A percentile compares a stretch with the other conserved stretches of the same genome.
These are phyloP conservation scores for Neuroterus valhalla DNA, from an alignment of 1,140 invertebrate species.

Conservation along the genomic window DNA sequence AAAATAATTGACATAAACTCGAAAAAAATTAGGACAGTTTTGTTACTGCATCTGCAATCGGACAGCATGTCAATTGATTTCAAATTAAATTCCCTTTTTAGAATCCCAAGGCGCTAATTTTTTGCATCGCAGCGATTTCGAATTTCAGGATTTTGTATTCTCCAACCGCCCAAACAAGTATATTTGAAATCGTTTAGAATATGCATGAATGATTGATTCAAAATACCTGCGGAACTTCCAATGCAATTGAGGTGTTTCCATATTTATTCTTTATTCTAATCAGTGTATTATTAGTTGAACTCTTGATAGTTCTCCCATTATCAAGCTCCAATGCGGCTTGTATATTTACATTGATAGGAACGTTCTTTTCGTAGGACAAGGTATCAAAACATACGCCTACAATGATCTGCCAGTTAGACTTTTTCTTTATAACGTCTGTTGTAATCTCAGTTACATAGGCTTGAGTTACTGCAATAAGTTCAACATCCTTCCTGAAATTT, in stretches of 20 bases:
- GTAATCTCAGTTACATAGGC: conserved; percentile 68
- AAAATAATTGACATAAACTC: no score
- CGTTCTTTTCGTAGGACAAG: conserved; percentile 7
- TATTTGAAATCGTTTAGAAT: background rate
- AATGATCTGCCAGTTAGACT: conserved; percentile 58
- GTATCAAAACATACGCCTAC: conserved; percentile 56
- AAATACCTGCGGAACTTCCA: conserved; percentile 67
- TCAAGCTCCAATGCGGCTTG: conserved; percentile 34
- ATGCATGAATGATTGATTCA: background rate
- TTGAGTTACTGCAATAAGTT: conserved; percentile 73
- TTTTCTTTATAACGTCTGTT: conserved; percentile 59
- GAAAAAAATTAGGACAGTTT: no score
- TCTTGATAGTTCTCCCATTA: conserved; percentile 29
- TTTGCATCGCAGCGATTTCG: no score
- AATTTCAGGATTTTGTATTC: no score
- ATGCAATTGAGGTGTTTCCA: conserved; percentile 60
- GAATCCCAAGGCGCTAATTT: no score
- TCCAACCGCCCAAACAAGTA: no score
- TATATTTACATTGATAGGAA: conserved; percentile 36
- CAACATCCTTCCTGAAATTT: conserved; percentile 77
- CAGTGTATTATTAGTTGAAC: conserved; percentile 33
- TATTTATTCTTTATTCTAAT: conserved; percentile 66
- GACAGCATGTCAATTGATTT: no score
- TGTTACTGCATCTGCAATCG: no score
- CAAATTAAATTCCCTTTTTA: no score